Percentiles rank a stretch among this genome's conserved stretches.
These are phyloP conservation scores for Apamea crenata DNA, from an alignment of 2,888 invertebrate genomes.

Conservation along the genomic window DNA sequence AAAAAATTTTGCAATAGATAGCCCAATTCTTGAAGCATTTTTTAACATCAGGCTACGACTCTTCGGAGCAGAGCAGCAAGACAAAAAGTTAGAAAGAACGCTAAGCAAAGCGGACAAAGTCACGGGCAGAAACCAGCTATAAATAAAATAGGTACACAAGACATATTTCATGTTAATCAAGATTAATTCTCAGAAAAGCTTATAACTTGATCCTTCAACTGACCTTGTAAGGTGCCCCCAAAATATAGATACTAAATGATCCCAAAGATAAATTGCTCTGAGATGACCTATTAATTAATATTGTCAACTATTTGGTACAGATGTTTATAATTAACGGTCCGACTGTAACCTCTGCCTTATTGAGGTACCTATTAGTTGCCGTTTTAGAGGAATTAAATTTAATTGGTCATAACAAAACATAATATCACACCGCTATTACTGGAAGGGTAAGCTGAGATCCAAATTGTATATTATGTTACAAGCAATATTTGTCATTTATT, in stretches of 20 bases:
- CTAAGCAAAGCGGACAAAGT: too few relatives aligned
- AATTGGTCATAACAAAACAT: slow-evolving; percentile 16
- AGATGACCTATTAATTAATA: slow-evolving; percentile 64
- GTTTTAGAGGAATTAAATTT: slow-evolving; percentile 26
- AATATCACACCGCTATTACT: background rate
- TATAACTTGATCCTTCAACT: slow-evolving; percentile 27
- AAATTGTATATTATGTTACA: too few relatives aligned
- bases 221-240: slow-evolving; percentile 31
- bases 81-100: too few relatives aligned
- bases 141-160: background rate
- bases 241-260: slow-evolving; percentile 47
- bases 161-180: background rate
- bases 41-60: too few relatives aligned
- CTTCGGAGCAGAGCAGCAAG: too few relatives aligned
- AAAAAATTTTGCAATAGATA: too few relatives aligned
- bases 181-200: background rate
- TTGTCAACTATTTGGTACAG: slow-evolving; percentile 59
- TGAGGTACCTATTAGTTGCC: background rate
- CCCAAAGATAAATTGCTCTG: slow-evolving; percentile 51
- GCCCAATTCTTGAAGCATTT: too few relatives aligned
- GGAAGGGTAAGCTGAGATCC: too few relatives aligned
- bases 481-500: too few relatives aligned
- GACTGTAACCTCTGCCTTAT: slow-evolving; percentile 39
- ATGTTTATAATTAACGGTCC: slow-evolving; percentile 58
- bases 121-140: background rate